Percentiles rank a stretch among this genome's conserved stretches.
Evolutionary conservation across 2,888 invertebrate genomes (phyloP).

Genomic region (Dermolepida albohirtum): DNA sequence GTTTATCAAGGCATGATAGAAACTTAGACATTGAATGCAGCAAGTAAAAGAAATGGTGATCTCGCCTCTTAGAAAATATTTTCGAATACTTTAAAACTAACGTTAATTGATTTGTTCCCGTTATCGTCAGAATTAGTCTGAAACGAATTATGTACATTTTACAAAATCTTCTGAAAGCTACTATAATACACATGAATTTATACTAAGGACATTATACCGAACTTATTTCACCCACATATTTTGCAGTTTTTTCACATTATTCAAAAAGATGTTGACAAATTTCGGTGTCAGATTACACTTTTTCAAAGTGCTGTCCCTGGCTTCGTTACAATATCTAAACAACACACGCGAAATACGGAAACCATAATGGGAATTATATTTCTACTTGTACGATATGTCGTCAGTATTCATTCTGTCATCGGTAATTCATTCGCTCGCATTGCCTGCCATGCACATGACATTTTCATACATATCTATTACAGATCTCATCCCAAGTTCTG

Average conservation of each 20-base stretch:
- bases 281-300: conserved; percentile 29
- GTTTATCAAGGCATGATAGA: too few relatives aligned
- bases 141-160: too few relatives aligned
- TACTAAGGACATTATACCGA: conserved; percentile 1
- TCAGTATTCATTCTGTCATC: conserved; percentile 39
- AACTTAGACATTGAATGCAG: not conserved
- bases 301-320: conserved; percentile 32
- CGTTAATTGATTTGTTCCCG: too few relatives aligned
- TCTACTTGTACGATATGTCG: conserved; percentile 27
- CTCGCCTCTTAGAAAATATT: not conserved
- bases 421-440: conserved; percentile 40
- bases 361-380: conserved; percentile 33
- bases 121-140: too few relatives aligned
- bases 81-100: too few relatives aligned
- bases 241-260: conserved; percentile 27
- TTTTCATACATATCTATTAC: conserved; percentile 44
- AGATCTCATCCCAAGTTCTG: conserved; percentile 43
- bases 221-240: conserved; percentile 17
- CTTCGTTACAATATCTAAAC: conserved; percentile 28
- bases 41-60: not conserved
- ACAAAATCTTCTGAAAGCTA: too few relatives aligned
- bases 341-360: conserved; percentile 15
- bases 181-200: too few relatives aligned
- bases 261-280: conserved; percentile 28
- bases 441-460: conserved; percentile 44